These are phyloP conservation scores for Acronicta aceris DNA, from an alignment of 2,888 invertebrate genomes.

Conservation along the genomic window DNA sequence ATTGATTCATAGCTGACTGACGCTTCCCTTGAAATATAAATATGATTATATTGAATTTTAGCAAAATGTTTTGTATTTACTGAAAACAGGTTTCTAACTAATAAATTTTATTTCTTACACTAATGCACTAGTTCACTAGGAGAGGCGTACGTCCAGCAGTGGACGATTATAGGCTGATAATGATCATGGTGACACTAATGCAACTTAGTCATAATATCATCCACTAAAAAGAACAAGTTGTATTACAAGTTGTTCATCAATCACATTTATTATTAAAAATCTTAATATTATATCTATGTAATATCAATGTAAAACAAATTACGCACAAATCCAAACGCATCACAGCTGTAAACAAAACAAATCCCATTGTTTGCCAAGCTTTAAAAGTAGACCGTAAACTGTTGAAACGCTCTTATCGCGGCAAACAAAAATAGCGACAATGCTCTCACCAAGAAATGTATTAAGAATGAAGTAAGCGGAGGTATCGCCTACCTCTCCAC, in stretches of 20 bases:
- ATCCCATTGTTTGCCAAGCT: conserved; percentile 61
- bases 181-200: no score
- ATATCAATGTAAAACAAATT: conserved; percentile 50
- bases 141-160: no score
- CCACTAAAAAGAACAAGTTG: no score
- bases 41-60: conserved; percentile 1
- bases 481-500: conserved; percentile 58
- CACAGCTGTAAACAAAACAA: conserved; percentile 59
- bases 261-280: conserved; percentile 14
- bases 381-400: conserved; percentile 57
- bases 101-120: no score
- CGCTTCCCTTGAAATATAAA: conserved; percentile 21
- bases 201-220: no score
- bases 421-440: conserved; percentile 60
- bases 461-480: conserved; percentile 53
- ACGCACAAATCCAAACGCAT: conserved; percentile 59
- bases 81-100: neutral
- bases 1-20: conserved; percentile 40
- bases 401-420: conserved; percentile 64
- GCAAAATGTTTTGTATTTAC: neutral
- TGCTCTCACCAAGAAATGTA: conserved; percentile 56
- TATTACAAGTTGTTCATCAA: neutral
- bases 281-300: conserved; percentile 21
- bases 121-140: no score
- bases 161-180: no score